Conservation (phyloP, 2,113 vertebrate genomes). For the Cyphomyrus discorhynchus region DNA sequence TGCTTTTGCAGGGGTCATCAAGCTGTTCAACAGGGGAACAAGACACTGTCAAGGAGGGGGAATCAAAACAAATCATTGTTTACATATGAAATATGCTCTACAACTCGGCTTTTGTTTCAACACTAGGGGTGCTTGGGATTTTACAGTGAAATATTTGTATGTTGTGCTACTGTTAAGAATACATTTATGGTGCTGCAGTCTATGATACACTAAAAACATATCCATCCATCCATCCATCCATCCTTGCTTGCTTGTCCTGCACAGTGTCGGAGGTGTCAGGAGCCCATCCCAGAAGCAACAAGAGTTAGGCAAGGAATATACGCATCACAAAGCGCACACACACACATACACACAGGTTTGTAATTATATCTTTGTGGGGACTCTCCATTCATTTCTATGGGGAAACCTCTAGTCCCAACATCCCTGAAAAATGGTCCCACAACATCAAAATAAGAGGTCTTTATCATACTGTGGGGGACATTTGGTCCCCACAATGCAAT, state of each 20-base stretch:
- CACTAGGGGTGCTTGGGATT: background rate
- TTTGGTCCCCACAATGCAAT: too few relatives aligned
- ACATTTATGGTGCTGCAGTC: background rate
- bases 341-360: background rate
- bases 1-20: constrained; percentile 34
- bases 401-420: too few relatives aligned
- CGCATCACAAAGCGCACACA: background rate
- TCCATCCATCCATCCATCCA: background rate
- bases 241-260: background rate
- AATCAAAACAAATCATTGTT: background rate
- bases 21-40: constrained; percentile 35
- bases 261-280: background rate
- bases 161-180: background rate
- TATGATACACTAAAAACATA: background rate
- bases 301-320: background rate
- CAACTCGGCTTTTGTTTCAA: background rate
- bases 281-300: background rate
- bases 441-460: too few relatives aligned
- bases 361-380: too few relatives aligned
- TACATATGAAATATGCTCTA: background rate
- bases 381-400: too few relatives aligned
- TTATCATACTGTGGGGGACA: too few relatives aligned
- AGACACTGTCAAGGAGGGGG: background rate
- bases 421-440: too few relatives aligned
- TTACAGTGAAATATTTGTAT: background rate